These are phyloP conservation scores for Turritopsis rubra DNA, from an alignment of 30 jellyfish, hydroid and myxozoan species.

Conservation along the genomic window DNA sequence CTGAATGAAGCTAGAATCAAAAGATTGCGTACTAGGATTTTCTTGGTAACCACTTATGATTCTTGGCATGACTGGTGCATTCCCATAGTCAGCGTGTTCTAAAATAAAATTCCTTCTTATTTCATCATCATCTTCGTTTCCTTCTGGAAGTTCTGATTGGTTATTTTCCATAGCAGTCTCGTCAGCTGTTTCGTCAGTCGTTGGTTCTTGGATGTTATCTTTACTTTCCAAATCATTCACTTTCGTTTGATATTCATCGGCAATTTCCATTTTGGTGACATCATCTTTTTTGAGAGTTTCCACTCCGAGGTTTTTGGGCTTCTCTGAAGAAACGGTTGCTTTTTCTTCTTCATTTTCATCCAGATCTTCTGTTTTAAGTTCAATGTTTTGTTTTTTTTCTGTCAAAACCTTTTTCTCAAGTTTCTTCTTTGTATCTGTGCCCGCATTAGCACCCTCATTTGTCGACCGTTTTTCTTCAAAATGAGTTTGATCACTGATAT, in stretches of 20 bases:
- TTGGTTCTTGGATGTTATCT: neutral
- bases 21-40: neutral
- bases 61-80: constrained; percentile 9
- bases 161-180: neutral
- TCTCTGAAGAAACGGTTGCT: too few species aligned
- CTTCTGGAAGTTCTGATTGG: constrained; percentile 9
- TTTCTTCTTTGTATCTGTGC: neutral
- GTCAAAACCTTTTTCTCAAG: neutral
- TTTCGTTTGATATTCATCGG: neutral
- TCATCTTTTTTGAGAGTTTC: neutral
- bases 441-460: neutral
- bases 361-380: neutral
- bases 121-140: constrained; percentile 13
- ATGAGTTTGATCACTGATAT: neutral
- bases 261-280: neutral
- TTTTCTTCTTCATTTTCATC: neutral
- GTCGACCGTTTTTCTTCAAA: neutral
- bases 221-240: neutral
- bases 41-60: constrained; percentile 27
- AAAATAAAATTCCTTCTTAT: constrained; percentile 3
- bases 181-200: neutral
- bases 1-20: neutral
- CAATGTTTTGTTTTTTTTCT: neutral
- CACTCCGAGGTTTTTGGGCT: neutral
- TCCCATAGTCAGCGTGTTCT: constrained; percentile 17